Evolutionary conservation across 2,113 vertebrate genomes (phyloP), one percentile per base, ranked within the genome.

Genomic region (Mobula birostris): DNA sequence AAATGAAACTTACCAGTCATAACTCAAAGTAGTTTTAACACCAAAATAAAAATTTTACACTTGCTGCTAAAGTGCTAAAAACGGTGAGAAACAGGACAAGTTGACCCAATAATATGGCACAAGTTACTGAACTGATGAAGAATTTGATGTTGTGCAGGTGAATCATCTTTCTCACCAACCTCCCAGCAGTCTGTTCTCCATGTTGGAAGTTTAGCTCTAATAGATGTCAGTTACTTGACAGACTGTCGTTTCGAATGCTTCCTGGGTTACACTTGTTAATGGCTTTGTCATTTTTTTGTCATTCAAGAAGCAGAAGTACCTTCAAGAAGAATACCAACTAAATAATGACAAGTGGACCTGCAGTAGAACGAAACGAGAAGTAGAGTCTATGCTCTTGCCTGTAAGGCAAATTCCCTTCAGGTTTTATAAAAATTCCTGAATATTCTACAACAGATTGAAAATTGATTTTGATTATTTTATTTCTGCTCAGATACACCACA

Each of bases 161-260:
- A 90, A 90, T 90, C 61, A 90, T 90, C 61, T 90, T 90, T 90
- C 61, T 90, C 85, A 90, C 29, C 85, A 66, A 68, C 61, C 58
- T 90, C 29, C 32, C n/a, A 32, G 32, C 85, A 66, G 58, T 32
- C 85, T 90, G 61, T 66, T 66, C 85, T 68, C 61, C 6, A 66
- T 19, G 61, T 90, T 66, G 61, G n/a, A 90, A 90, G 85, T 66
- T 29, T 63, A 88, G 29, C 32, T 66, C 61, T 17, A 63, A 63
- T 90, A 29, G n/a, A 19, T 90, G 85, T 66, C 61, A 90, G 7
- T 66, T 68, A 32, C 1, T 68, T 66, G 61, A 66, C 27, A 66
- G 85, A n/a, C 61, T 90, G 85, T 90, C 63, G 27, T 63, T 88
- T 88, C 7, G 11, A n/a, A 58, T 88, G 61, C 61, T n/a, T 66